Base-by-base conservation (phyloP, 2,888 invertebrate genomes). In the Watsonalla binaria region DNA sequence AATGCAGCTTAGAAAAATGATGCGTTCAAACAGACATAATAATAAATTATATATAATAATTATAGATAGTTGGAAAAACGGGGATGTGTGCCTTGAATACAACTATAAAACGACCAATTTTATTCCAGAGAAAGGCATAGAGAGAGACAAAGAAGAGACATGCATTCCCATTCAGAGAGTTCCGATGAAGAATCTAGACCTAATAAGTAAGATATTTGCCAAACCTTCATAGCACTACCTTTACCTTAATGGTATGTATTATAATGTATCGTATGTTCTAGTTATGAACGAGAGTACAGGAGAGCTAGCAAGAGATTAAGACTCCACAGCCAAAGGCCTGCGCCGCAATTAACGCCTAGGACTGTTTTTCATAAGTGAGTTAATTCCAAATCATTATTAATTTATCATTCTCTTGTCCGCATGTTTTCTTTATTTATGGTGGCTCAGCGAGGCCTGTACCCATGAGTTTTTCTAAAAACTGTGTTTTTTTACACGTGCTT, bases 341-440 rank as follows among this genome's bases (percentile, higher is more conserved):
- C 86, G 33, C 77, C 85, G 6, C 86, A 80, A 13, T 70, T 84
- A 5, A 92, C 93, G 64, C 94, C 94, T 34, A 82, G 94, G 67
- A 94, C 94, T 54, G 93, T 94, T 67, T 94, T 94, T 80, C 94
- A 94, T 75, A 93, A 93, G 94, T 94, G 76, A 82, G 84, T 70
- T 24, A 13, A 35, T 37, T 8, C 11, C 37, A 45, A 47, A 2
- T 2, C 24, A 24, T 24, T 24, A 24, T 24, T 24, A 1, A 24
- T 24, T 4, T 4, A 4, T 24, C n/a, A n/a, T n/a, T n/a, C n/a
- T n/a, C n/a, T n/a, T n/a, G n/a, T n/a, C n/a, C n/a, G n/a, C n/a
- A n/a, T n/a, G n/a, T n/a, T n/a, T n/a, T n/a, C n/a, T n/a, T n/a
- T n/a, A n/a, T n/a, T n/a, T n/a, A n/a, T n/a, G n/a, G n/a, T n/a